phyloP scores from a whole-genome alignment of 2,888 invertebrate species.

The Drosophila infuscata region DNA sequence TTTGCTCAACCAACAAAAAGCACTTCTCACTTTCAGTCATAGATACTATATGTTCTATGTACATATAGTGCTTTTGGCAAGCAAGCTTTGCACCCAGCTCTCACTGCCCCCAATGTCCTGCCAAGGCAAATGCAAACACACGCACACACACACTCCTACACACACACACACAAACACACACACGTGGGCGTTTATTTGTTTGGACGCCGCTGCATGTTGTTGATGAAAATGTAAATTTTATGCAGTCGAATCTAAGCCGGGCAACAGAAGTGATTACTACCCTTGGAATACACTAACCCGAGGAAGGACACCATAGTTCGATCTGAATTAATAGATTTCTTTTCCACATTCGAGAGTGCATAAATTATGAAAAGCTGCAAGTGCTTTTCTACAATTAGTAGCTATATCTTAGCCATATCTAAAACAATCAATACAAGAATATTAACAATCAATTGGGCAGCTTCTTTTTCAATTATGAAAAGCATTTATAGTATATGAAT shows the following conservation, averaged over 20 bases:
- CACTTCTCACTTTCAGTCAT: conserved; percentile 72
- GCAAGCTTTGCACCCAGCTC: neutral
- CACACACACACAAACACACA: neutral
- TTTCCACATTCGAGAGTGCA: conserved; percentile 10
- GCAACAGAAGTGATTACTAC: conserved; percentile 45
- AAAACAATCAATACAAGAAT: neutral
- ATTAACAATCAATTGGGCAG: neutral
- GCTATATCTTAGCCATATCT: neutral
- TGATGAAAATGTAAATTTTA: conserved; percentile 79
- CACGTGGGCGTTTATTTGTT: conserved; percentile 53
- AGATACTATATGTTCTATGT: conserved; percentile 53
- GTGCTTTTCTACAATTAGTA: neutral
- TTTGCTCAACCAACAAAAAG: conserved; percentile 72
- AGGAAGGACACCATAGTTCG: conserved; percentile 5
- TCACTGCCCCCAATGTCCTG: conserved; percentile 16
- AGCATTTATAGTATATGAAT: neutral
- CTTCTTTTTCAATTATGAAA: neutral
- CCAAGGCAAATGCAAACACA: conserved; percentile 46
- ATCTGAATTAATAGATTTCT: conserved; percentile 27
- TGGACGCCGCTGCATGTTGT: conserved; percentile 51
- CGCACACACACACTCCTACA: neutral
- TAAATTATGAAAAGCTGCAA: conserved; percentile 8
- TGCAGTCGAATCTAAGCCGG: conserved; percentile 55
- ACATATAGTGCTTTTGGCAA: conserved; percentile 42
- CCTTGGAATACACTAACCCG: conserved; percentile 33